These are phyloP conservation scores for Limnephilus lunatus DNA, from an alignment of 2,888 invertebrate genomes.

Conservation along the genomic window DNA sequence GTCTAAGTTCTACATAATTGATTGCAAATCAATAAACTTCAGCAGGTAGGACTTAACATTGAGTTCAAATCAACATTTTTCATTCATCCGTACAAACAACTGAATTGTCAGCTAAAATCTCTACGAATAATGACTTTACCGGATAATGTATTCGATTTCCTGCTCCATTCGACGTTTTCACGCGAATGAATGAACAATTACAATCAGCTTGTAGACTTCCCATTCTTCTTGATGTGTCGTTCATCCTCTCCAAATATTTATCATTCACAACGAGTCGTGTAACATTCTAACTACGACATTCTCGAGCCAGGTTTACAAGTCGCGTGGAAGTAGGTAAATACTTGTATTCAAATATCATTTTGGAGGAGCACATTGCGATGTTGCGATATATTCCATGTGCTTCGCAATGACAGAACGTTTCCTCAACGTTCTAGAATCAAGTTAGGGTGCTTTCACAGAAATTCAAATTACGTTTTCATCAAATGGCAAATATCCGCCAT, in stretches of 20 bases:
- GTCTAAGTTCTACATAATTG: too few relatives aligned
- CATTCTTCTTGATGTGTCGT: slow-evolving; percentile 36
- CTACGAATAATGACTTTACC: slow-evolving; percentile 24
- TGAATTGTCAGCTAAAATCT: slow-evolving; percentile 5
- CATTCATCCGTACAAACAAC: neutral
- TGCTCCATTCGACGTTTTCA: slow-evolving; percentile 47
- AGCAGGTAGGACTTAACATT: neutral
- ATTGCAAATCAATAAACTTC: neutral
- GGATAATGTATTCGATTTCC: slow-evolving; percentile 52
- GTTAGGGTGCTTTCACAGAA: too few relatives aligned
- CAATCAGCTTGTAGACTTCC: slow-evolving; percentile 34
- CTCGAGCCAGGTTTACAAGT: slow-evolving; percentile 1
- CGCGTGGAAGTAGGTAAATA: neutral
- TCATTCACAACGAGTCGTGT: slow-evolving; percentile 44
- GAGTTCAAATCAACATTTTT: neutral
- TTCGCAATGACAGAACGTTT: neutral
- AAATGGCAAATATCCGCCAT: too few relatives aligned
- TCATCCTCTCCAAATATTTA: slow-evolving; percentile 51
- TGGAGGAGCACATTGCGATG: slow-evolving; percentile 12
- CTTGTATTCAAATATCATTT: slow-evolving; percentile 29
- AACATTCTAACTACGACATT: slow-evolving; percentile 3
- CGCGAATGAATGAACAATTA: slow-evolving; percentile 48
- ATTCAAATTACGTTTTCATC: too few relatives aligned
- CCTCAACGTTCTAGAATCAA: neutral
- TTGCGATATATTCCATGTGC: neutral